These are phyloP conservation scores for Ictalurus furcatus DNA, from an alignment of 2,113 vertebrate genomes.

Conservation along the genomic window DNA sequence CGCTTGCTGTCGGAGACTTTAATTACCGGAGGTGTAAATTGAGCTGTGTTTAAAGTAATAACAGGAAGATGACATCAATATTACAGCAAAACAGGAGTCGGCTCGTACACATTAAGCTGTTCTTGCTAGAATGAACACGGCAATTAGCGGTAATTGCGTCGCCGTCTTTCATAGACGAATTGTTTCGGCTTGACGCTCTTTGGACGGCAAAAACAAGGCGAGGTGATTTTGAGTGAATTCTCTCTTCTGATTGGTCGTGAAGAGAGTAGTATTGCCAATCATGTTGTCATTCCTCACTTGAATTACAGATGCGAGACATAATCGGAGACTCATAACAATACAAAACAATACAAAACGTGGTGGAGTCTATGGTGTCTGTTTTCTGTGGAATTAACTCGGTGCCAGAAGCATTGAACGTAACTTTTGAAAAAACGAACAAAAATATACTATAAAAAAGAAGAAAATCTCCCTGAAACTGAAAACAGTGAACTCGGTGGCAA, in stretches of 20 bases:
- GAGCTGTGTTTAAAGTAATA: conserved; percentile 51
- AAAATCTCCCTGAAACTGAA: too few relatives aligned
- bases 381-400: too few relatives aligned
- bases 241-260: not conserved
- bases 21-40: conserved; percentile 52
- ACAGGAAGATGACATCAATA: conserved; percentile 43
- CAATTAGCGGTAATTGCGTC: conserved; percentile 39
- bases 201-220: not conserved
- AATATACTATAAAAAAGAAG: too few relatives aligned
- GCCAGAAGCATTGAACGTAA: too few relatives aligned
- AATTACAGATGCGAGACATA: not conserved
- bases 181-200: conserved; percentile 6
- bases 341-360: not conserved
- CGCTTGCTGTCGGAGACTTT: conserved; percentile 37
- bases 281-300: not conserved
- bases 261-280: not conserved
- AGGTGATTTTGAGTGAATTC: not conserved
- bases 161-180: conserved; percentile 31
- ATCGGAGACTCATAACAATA: not conserved
- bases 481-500: too few relatives aligned
- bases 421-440: too few relatives aligned
- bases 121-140: conserved; percentile 12
- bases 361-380: not conserved
- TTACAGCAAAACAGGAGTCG: conserved; percentile 41
- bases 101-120: conserved; percentile 40